Evolutionary conservation across 2,797 vertebrate species (phyloP), one percentile per base, ranked within the genome.

Genomic region (Thunnus albacares): DNA sequence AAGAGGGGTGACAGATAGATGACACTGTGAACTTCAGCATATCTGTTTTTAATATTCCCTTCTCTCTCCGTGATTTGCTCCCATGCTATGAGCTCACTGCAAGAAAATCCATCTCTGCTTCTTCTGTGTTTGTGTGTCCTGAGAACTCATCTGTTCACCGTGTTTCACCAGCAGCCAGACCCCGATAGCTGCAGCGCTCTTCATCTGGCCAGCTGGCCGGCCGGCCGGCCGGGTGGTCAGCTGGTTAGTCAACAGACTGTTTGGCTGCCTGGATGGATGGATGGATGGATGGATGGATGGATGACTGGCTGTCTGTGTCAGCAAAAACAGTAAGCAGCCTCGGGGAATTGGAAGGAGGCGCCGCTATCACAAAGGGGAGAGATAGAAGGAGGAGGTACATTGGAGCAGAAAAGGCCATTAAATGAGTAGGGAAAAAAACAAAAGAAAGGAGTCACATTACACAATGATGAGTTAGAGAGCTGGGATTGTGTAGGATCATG

Each of bases 61-160:
- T 73, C 52, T 69, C n/a, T 59, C 28, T 51, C 18, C 26, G 38
- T 60, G 41, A 53, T 79, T 78, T 56, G 30, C 14, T 65, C 64
- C 51, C 1, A 5, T 52, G 22, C 49, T 55, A 67, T 78, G 83
- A 86, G 82, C 82, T 87, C 26, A 82, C 49, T 38, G 79, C 52
- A 53, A 51, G 49, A 68, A 82, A 79, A 82, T 85, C 56, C 81
- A 57, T 64, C 72, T 64, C 66, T 35, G 74, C 70, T 78, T 60
- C 55, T 43, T 61, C 15, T 80, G 17, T 77, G 66, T 82, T 80
- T 88, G 59, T 69, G 77, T 89, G 65, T 87, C 76, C 83, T 75
- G 61, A 76, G 71, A 82, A 82, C 77, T 85, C 75, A 82, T 87
- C 83, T 86, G 85, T 65, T 87, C 55, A 71, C 62, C 61, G 28